Conservation (phyloP, 2,888 invertebrate genomes). For the Oligia strigilis region DNA sequence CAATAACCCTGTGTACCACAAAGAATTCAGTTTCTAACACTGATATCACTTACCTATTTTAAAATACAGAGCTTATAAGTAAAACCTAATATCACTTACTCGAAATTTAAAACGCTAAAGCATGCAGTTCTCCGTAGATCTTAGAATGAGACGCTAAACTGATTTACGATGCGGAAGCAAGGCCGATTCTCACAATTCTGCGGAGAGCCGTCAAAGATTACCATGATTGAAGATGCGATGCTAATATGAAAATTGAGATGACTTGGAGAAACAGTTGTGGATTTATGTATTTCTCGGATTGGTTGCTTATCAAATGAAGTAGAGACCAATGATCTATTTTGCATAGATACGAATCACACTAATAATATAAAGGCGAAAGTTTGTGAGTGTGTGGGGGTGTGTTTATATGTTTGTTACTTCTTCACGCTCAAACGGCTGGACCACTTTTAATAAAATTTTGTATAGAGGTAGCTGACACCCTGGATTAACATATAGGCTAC, state of each 20-base stretch:
- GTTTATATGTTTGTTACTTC: too few relatives aligned
- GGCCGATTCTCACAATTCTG: constrained; percentile 71
- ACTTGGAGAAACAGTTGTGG: background rate
- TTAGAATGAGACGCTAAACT: constrained; percentile 78
- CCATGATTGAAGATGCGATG: constrained; percentile 31
- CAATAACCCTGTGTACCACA: too few relatives aligned
- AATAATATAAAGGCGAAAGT: too few relatives aligned
- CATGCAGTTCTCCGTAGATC: constrained; percentile 71
- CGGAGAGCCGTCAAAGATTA: constrained; percentile 63
- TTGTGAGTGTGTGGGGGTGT: too few relatives aligned
- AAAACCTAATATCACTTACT: constrained; percentile 17
- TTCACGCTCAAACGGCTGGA: too few relatives aligned
- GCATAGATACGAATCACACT: too few relatives aligned
- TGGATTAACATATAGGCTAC: too few relatives aligned
- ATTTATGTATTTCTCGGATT: background rate
- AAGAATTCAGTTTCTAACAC: background rate
- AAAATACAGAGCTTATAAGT: constrained; percentile 15
- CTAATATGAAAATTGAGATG: constrained; percentile 41
- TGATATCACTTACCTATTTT: background rate
- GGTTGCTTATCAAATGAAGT: background rate
- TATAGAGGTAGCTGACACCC: too few relatives aligned
- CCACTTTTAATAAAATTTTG: too few relatives aligned
- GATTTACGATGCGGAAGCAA: constrained; percentile 80
- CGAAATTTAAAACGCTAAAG: constrained; percentile 41
- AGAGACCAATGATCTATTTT: background rate